Base-by-base conservation (phyloP, 2,888 invertebrate genomes). In the Tholera decimalis region DNA sequence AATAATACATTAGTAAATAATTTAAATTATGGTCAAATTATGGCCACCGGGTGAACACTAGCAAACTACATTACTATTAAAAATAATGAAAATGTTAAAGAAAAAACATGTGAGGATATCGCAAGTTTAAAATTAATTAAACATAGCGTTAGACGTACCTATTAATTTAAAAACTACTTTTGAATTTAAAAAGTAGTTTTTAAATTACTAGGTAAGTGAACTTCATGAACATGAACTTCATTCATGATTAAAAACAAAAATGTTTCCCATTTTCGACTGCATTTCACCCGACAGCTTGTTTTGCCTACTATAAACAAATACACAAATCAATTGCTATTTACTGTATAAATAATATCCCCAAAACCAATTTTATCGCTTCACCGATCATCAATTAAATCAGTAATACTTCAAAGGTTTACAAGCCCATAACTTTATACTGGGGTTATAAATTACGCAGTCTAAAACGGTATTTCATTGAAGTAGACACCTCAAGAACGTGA, bases 381-480 rank as follows among this genome's bases (percentile, higher is more conserved):
- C 49, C 53, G 41, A 76, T 39, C 63, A 76, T 76, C 49, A 77
- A 77, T 77, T 71, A 64, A 64, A 56, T 54, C 51, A 15, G 50
- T 51, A 71, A 71, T 57, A 69, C 37, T 37, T 33, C 15, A 18
- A 65, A 22, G 65, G 56, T 53, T 55, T 65, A 58, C 54, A 26
- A n/a, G 46, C 51, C 43, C 46, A 39, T 30, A 64, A 72, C 37
- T 62, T 58, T 51, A 43, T 22, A 11, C 50, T 47, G 51, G 24
- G 54, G 63, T 62, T 63, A 57, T 70, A 73, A 70, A 73, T 76
- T 73, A 76, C 50, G 71, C 50, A 73, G 63, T 73, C 73, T 49
- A 57, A 76, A 76, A 58, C 77, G 44, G 77, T 73, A 77, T 63
- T 76, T 73, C 77, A 73, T 73, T 73, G 77, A 53, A 75, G 22